These are phyloP conservation scores for Palaemon carinicauda DNA, from an alignment of 1,140 invertebrate species.

Conservation along the genomic window DNA sequence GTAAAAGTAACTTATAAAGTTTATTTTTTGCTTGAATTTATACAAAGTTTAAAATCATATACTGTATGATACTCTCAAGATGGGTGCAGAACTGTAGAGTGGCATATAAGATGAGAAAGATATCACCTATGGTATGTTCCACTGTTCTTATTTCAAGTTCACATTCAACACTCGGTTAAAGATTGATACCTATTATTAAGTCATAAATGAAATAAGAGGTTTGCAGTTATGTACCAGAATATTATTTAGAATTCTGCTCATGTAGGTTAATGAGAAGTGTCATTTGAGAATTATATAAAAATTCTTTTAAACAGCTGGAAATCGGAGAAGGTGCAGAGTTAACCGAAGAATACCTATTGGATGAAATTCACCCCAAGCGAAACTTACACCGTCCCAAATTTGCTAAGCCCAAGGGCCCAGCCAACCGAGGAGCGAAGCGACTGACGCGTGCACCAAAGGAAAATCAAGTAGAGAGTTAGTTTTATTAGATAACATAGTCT, in stretches of 20 bases:
- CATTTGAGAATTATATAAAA: background rate
- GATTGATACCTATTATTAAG: background rate
- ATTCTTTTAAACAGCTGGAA: conserved; percentile 77
- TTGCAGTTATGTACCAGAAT: background rate
- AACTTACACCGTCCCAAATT: conserved; percentile 90
- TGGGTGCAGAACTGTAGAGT: too few species aligned
- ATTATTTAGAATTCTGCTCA: background rate
- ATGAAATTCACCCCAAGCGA: conserved; percentile 93
- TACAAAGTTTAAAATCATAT: too few species aligned
- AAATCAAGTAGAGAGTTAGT: background rate
- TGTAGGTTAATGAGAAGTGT: background rate
- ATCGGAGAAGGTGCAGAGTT: conserved; percentile 88
- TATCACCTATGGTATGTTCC: too few species aligned
- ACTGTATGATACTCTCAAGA: too few species aligned
- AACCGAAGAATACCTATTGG: conserved; percentile 87
- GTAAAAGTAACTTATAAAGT: too few species aligned
- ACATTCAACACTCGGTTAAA: background rate
- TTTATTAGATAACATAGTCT: background rate
- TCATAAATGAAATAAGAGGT: background rate
- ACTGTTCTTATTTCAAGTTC: background rate
- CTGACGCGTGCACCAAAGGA: conserved; percentile 78
- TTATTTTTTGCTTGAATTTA: too few species aligned
- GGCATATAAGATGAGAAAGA: too few species aligned
- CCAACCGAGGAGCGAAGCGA: conserved; percentile 87
- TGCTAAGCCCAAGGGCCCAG: conserved; percentile 93